These are phyloP conservation scores for Laspeyria flexula DNA, from an alignment of 2,888 invertebrate genomes.

Conservation along the genomic window DNA sequence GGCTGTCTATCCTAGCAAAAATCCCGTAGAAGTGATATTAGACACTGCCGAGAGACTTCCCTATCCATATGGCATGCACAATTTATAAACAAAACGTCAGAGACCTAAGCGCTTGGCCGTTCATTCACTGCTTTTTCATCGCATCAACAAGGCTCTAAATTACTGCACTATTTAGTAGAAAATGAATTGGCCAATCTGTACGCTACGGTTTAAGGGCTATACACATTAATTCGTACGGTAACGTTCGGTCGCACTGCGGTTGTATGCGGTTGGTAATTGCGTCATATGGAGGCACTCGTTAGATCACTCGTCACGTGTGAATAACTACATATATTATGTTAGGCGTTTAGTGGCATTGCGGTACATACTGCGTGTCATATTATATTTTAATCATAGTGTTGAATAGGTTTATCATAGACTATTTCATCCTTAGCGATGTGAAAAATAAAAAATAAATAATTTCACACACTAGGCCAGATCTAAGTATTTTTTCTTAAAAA, in stretches of 20 bases:
- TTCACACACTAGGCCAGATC: too few species aligned
- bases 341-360: slow-evolving; percentile 10
- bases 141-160: slow-evolving; percentile 35
- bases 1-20: too few species aligned
- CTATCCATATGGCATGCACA: too few species aligned
- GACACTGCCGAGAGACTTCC: too few species aligned
- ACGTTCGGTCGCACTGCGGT: slow-evolving; percentile 33
- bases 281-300: slow-evolving; percentile 37
- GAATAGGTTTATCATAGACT: not conserved
- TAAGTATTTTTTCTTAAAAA: too few species aligned
- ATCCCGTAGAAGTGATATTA: too few species aligned
- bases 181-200: slow-evolving; percentile 53
- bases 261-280: slow-evolving; percentile 40
- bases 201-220: slow-evolving; percentile 26
- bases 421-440: too few species aligned
- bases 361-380: too few species aligned
- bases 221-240: slow-evolving; percentile 31
- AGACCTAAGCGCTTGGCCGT: slow-evolving; percentile 16
- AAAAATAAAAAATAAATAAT: too few species aligned
- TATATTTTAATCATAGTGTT: not conserved
- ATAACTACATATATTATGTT: slow-evolving; percentile 28
- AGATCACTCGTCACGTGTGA: slow-evolving; percentile 30
- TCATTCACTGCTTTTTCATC: slow-evolving; percentile 29
- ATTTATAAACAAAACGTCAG: too few species aligned
- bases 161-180: slow-evolving; percentile 45